Evolutionary conservation across 2,888 invertebrate species (phyloP), one percentile per base, ranked within the genome.

Genomic region (Drosophila neutralis): DNA sequence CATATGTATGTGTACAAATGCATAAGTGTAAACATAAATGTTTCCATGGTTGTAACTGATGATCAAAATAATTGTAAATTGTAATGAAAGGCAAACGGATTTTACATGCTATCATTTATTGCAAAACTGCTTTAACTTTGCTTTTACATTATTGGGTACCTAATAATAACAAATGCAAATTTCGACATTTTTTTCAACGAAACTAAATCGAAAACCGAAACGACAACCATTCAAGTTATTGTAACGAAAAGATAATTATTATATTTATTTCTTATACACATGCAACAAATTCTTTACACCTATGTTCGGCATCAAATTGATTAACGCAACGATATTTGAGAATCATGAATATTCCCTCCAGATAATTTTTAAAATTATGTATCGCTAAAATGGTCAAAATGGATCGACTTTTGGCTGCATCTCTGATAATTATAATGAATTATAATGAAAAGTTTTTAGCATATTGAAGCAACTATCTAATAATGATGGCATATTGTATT

Each of bases 261-360:
- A 63, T 67, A 65, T 49, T 75, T 63, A 65, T 82, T 79, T 76
- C 59, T 69, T 77, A 64, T 70, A 71, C 69, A 69, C 66, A 66
- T 69, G 68, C 66, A 69, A 75, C 49, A 53, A 45, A 67, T 83
- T 82, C 68, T 71, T 74, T 83, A 86, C 71, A 79, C 66, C 74
- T 75, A 64, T 66, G 72, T 76, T 88, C 69, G 60, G 76, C 71
- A 74, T 73, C 52, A 70, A 82, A 73, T 57, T 64, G 62, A 85
- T 79, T 68, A 79, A 73, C 49, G 83, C 73, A 74, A 76, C 71
- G 76, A 81, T 89, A 85, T 87, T 86, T 86, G 69, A 77, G 69
- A 87, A 83, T 91, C 91, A 91, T 91, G 88, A 91, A 90, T 91
- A 92, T 92, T 92, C 92, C 92, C 91, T 91, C 92, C 91, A 91